Base-by-base conservation (phyloP, 1,140 invertebrate species). In the Euglossa dilemma region DNA sequence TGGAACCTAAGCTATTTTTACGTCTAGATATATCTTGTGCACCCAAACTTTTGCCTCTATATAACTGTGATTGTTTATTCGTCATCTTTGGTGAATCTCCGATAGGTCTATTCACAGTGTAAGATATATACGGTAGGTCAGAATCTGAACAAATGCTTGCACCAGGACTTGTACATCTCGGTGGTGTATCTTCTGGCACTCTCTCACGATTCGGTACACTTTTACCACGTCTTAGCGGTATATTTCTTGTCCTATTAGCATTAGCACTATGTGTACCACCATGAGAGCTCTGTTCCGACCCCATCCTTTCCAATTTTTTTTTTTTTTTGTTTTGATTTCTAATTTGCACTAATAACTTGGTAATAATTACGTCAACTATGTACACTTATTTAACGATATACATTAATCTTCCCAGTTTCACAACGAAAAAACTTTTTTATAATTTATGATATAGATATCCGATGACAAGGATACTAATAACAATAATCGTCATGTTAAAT, bases 101-200 rank as follows among this genome's bases (percentile, higher is more conserved):
- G 85, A 99, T 99, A 20, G 98, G 98, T 85, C 97, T 95, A 92
- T 98, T 98, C 3, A 98, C 97, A 0, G 98, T 98, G 86, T 98
- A 99, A 1, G 98, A 98, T 90, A 99, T 98, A 91, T 99, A 99
- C 0, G 98, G 98, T 80, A 99, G 95, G 93, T 99, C 98, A 0
- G 97, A 97, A 92, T 98, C 97, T 0, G 97, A 97, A 91, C 98
- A 98, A 52, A 98, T 96, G 90, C 97, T 98, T 0, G 97, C 97
- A 8, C 97, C 97, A 2, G 98, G 98, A 25, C 97, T 97, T 3
- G 95, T 97, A 76, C 97, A 97, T 23, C 96, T 95, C 14, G 96
- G 96, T 20, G 95, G 94, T 20, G 94, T 94, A 23, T 94, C 94
- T n/a, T 95, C 95, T n/a, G 92, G 91, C 47, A 93, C 63, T 82